Conservation (phyloP, 2,797 vertebrate genomes). For the Betta splendens region DNA sequence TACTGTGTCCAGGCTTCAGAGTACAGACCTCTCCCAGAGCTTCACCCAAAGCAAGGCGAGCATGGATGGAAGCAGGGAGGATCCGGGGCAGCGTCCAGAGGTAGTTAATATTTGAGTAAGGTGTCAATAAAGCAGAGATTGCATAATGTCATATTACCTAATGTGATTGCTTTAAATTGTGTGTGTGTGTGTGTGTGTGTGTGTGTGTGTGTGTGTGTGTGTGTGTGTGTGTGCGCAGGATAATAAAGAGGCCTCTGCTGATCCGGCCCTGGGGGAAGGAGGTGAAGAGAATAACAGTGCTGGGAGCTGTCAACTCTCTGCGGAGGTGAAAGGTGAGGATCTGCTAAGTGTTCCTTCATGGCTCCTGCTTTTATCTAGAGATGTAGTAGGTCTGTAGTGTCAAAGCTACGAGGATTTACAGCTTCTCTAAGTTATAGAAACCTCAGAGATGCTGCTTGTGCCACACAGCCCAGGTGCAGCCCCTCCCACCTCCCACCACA, state of each 20-base stretch:
- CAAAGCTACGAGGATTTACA: background rate
- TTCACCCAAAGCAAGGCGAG: slow-evolving; percentile 34
- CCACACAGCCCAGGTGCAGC: slow-evolving; percentile 84
- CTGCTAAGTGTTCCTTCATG: slow-evolving; percentile 29
- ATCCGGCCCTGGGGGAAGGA: slow-evolving; percentile 73
- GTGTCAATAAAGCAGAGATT: slow-evolving; percentile 6
- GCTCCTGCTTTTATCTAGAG: slow-evolving; percentile 37
- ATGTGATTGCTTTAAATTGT: slow-evolving; percentile 20
- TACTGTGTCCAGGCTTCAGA: slow-evolving; percentile 73
- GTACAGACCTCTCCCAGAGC: slow-evolving; percentile 77
- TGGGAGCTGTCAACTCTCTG: slow-evolving; percentile 82
- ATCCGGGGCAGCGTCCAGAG: slow-evolving; percentile 50
- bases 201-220: no score
- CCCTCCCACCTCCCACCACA: slow-evolving; percentile 85
- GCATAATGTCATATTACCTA: no score
- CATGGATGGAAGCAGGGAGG: slow-evolving; percentile 69
- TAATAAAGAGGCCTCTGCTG: slow-evolving; percentile 75
- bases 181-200: no score
- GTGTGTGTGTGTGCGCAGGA: slow-evolving; percentile 61
- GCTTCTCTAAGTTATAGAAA: background rate
- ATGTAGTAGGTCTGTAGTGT: slow-evolving; percentile 1
- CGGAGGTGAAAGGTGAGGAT: slow-evolving; percentile 79
- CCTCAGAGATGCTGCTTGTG: background rate
- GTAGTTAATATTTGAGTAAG: slow-evolving; percentile 43
- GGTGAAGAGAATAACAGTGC: slow-evolving; percentile 86